These are phyloP conservation scores for Danionella cerebrum DNA, from an alignment of 2,113 vertebrate species.

Conservation along the genomic window DNA sequence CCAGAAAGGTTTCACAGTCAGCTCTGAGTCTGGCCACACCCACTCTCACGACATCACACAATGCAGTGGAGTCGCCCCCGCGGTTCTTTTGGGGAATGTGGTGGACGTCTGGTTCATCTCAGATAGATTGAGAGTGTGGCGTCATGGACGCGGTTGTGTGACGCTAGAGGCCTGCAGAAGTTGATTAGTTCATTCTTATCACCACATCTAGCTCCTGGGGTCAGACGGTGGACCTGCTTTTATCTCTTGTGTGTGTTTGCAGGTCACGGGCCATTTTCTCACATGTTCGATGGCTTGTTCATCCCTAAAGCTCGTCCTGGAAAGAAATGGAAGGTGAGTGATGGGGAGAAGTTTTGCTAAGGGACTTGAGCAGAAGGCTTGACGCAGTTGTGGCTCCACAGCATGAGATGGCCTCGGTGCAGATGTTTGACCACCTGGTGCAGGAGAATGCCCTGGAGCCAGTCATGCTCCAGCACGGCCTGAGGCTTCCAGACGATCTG, in stretches of 20 bases:
- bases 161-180: no score
- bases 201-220: no score
- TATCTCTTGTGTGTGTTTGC: conserved; percentile 41
- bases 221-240: background rate
- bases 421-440: conserved; percentile 90
- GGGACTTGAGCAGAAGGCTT: background rate
- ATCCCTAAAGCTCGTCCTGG: conserved; percentile 72
- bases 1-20: no score
- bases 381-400: conserved; percentile 30
- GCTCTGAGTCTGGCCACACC: no score
- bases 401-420: conserved; percentile 81
- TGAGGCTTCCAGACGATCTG: conserved; percentile 75
- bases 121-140: no score
- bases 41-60: no score
- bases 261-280: conserved; percentile 97
- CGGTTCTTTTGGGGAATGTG: no score
- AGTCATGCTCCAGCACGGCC: conserved; percentile 69
- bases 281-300: conserved; percentile 90
- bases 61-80: no score
- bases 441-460: conserved; percentile 62
- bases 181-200: no score
- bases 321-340: conserved; percentile 75
- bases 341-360: no score
- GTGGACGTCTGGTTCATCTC: no score
- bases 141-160: no score